phyloP scores from a whole-genome alignment of 2,888 invertebrate genomes.

The Branchipolynoe longqiensis region DNA sequence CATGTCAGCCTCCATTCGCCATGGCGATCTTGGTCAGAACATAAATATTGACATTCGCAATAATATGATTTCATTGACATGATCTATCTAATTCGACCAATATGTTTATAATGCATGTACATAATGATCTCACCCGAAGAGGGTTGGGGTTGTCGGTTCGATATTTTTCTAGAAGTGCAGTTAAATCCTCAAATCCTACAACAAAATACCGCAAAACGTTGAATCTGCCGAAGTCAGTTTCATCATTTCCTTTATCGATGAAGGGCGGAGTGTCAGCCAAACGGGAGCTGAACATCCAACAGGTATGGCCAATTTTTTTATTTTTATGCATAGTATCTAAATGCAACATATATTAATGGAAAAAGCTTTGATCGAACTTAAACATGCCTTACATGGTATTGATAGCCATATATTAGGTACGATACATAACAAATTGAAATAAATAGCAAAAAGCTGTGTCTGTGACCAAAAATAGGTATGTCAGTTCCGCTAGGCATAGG shows the following conservation, averaged over 20 bases:
- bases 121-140: not conserved
- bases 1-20: constrained; percentile 42
- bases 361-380: too few species aligned
- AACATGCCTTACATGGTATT: too few species aligned
- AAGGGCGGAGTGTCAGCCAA: constrained; percentile 73
- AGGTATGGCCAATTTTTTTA: too few species aligned
- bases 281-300: constrained; percentile 76
- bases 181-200: not conserved
- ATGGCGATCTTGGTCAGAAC: not conserved
- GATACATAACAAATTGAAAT: too few species aligned
- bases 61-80: not conserved
- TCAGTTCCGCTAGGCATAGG: too few species aligned
- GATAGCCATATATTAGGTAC: too few species aligned
- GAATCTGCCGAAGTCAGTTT: constrained; percentile 76
- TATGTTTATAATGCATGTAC: not conserved
- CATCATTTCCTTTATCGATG: constrained; percentile 76
- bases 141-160: constrained; percentile 2
- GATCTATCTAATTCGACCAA: not conserved
- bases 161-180: not conserved
- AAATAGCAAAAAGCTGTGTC: too few species aligned
- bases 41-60: not conserved
- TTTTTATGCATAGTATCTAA: too few species aligned
- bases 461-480: too few species aligned
- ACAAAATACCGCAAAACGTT: constrained; percentile 73
- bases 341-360: too few species aligned